Base-by-base conservation (phyloP, 2,888 invertebrate genomes). In the Euphydryas editha region DNA sequence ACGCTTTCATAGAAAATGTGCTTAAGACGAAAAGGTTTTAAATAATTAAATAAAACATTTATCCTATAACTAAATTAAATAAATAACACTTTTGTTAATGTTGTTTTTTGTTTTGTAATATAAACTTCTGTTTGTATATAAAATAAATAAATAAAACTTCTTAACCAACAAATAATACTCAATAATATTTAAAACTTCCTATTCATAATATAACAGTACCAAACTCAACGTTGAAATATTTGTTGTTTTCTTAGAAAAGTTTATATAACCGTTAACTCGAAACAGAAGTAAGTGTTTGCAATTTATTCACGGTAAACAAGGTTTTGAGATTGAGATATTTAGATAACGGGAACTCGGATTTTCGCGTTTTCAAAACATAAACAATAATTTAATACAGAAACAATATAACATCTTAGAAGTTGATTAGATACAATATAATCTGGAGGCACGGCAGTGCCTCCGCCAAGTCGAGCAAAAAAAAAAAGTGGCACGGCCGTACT, bases 291-390 rank as follows among this genome's bases (percentile, higher is more conserved):
- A 72, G 64, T 68, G 65, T 67, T 67, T 67, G 42, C 72, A 67
- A 70, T 68, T 72, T 67, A 63, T 67, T 68, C 62, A 59, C 59
- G 54, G 55, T 68, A 70, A 70, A 70, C 70, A 68, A 70, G 55
- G 58, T 59, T 69, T 64, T 47, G 20, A 20, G 18, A 46, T 18
- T 57, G 39, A 54, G 59, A 59, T 68, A 68, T 68, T 72, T 64
- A 54, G 30, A 54, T 63, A 36, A 61, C 30, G 0, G 24, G 55
- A 66, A 62, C 54, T 68, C 47, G 17, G 17, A 36, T 59, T 54
- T 56, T 57, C 51, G 47, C 44, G 37, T 67, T 70, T 63, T 58
- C 21, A 39, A 11, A 61, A 68, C 51, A 62, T 61, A 54, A 63
- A 68, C 62, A 64, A 63, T 51, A 60, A 30, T 51, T 1, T 24